Percentiles rank a stretch among this genome's conserved stretches.
Conservation (phyloP, 2,888 invertebrate species). For the Craniophora ligustri region DNA sequence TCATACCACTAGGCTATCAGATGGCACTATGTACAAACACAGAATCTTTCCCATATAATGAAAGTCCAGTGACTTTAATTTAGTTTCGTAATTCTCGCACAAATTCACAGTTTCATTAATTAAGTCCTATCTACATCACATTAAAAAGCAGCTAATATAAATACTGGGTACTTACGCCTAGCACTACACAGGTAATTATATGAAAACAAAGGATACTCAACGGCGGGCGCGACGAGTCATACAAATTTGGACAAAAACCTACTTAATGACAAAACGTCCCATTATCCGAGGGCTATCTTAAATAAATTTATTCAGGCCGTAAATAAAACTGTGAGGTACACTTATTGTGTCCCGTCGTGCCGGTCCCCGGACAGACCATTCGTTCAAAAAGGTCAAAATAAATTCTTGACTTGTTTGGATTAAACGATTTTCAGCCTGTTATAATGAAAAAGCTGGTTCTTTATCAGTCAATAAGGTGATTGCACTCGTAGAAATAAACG, state of each 20-base stretch:
- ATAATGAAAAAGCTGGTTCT: neutral
- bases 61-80: too few species aligned
- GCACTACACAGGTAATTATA: conserved; percentile 31
- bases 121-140: conserved; percentile 39
- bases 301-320: conserved; percentile 42
- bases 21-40: too few species aligned
- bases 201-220: conserved; percentile 30
- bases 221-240: conserved; percentile 5
- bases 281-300: conserved; percentile 33
- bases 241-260: conserved; percentile 23
- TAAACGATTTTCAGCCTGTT: conserved; percentile 7
- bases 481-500: too few species aligned
- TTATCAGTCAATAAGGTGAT: neutral
- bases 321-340: conserved; percentile 35
- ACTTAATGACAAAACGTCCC: conserved; percentile 37
- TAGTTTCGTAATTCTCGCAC: too few species aligned
- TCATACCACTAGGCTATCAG: too few species aligned
- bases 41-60: too few species aligned
- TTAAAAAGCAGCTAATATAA: conserved; percentile 31
- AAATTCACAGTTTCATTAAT: conserved; percentile 26
- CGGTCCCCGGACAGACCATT: conserved; percentile 7
- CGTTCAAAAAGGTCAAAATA: conserved; percentile 33
- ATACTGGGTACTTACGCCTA: conserved; percentile 9
- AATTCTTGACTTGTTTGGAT: conserved; percentile 14
- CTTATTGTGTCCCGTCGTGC: conserved; percentile 33